A percentile compares a stretch with the other conserved stretches of the same genome.
These are phyloP conservation scores for Yoshiicerus persimilis DNA, from an alignment of 1,140 invertebrate species.

Conservation along the genomic window DNA sequence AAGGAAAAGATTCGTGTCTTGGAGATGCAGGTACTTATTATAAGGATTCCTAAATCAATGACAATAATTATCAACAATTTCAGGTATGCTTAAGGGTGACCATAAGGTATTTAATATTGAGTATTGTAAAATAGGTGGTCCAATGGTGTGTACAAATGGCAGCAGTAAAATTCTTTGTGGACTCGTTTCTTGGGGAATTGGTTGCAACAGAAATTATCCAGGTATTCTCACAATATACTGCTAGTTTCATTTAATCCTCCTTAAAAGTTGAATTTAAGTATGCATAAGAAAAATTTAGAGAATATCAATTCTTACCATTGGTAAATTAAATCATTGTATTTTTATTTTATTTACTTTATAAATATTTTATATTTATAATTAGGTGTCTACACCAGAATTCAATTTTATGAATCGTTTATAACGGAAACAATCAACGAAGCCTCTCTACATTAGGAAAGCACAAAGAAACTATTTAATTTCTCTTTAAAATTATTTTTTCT, in stretches of 20 bases:
- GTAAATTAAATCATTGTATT: no score
- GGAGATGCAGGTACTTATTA: neutral
- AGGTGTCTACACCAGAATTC: neutral
- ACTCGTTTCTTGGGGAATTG: neutral
- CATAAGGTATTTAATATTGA: neutral
- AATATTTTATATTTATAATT: no score
- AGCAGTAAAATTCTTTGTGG: neutral
- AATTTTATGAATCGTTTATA: neutral
- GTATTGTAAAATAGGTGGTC: neutral
- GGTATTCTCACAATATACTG: neutral
- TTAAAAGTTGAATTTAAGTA: no score
- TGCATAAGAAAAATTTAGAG: no score
- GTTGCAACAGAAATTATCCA: neutral
- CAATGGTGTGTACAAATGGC: neutral
- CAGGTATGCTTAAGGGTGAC: no score
- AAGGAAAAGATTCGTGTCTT: neutral
- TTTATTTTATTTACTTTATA: no score
- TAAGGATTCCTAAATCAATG: no score
- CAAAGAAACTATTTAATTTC: no score
- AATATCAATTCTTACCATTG: no score
- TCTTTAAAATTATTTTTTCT: no score
- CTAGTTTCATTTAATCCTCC: neutral
- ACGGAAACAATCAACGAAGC: neutral
- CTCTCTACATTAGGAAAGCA: no score
- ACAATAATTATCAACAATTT: no score